Percentiles rank a stretch among this genome's conserved stretches.
These are phyloP conservation scores for Germaria angustata DNA, from an alignment of 2,888 invertebrate genomes.

Conservation along the genomic window DNA sequence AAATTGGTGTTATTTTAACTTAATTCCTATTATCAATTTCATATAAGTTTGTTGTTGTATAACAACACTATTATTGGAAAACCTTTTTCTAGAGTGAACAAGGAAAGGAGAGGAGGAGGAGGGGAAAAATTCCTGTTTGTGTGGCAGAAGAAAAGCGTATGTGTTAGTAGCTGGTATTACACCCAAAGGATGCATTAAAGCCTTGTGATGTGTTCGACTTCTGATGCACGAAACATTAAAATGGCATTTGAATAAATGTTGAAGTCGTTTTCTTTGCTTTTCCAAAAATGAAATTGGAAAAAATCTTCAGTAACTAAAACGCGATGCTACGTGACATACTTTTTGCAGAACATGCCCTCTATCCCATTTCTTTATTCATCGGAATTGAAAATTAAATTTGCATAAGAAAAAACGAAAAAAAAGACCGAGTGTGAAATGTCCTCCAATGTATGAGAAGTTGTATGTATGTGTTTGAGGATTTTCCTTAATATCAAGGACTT, in stretches of 20 bases:
- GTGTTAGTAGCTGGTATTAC: conserved; percentile 22
- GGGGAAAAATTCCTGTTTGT: no score
- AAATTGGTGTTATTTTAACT: no score
- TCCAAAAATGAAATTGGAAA: background rate
- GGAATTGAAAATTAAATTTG: conserved; percentile 65
- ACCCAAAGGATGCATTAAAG: conserved; percentile 62
- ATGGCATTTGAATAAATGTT: conserved; percentile 62
- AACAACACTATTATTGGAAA: no score
- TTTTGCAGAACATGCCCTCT: background rate
- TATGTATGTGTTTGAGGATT: background rate
- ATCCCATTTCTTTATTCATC: conserved; percentile 20
- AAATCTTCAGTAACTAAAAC: conserved; percentile 30
- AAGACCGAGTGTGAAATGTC: conserved; percentile 39
- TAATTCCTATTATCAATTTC: no score
- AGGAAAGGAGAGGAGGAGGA: no score
- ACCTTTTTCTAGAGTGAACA: no score
- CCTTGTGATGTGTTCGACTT: conserved; percentile 38
- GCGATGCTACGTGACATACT: conserved; percentile 63
- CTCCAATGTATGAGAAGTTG: background rate
- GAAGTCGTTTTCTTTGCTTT: conserved; percentile 10
- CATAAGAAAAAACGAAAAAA: conserved; percentile 47
- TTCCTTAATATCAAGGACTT: conserved; percentile 27
- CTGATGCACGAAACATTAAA: conserved; percentile 41
- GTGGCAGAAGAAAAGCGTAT: background rate
- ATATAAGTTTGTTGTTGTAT: no score